Base-by-base conservation (phyloP, 2,113 vertebrate genomes). In the Oreochromis tanganicae region DNA sequence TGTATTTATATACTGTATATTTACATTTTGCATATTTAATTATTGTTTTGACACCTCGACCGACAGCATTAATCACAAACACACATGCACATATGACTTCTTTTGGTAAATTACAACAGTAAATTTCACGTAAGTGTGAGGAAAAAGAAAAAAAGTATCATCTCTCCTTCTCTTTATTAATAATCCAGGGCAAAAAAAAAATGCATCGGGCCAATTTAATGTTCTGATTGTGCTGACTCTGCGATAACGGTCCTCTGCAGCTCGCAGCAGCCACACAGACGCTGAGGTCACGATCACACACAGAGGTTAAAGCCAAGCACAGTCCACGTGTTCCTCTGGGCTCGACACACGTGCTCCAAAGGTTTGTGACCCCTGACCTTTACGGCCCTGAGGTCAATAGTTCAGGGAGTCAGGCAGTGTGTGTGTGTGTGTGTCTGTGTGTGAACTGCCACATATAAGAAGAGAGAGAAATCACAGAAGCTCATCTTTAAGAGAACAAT, bases 321-420 rank as follows among this genome's bases (percentile, higher is more conserved):
- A 19, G 73, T 21, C 79, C 66, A 27, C 56, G 29, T 78, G 59
- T 80, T 80, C 48, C 87, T 83, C 38, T 27, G 38, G 83, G n/a
- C 71, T 11, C 13, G 34, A 24, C 27, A 78, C 88, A 84, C 82
- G 34, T 5, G 27, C 71, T 78, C 80, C 59, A 5, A 92, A 66
- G 46, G 32, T 48, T 59, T 43, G 34, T 85, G 82, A 87, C 50
- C 88, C 36, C 27, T 85, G 90, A 88, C 85, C 86, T 89, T 57
- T 13, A 10, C 36, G 63, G 81, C 88, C 86, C 84, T 13, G 59
- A 48, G 80, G 75, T 89, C 85, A 83, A 7, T 48, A 86, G 88
- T 57, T 87, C 71, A 66, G 86, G 81, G 88, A 84, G 68, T 48
- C 7, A 5, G 19, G 1, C 2, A 19, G 52, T 21, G 46, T 78